phyloP scores from a whole-genome alignment of 2,888 invertebrate genomes.

The Drosophila anceps region DNA sequence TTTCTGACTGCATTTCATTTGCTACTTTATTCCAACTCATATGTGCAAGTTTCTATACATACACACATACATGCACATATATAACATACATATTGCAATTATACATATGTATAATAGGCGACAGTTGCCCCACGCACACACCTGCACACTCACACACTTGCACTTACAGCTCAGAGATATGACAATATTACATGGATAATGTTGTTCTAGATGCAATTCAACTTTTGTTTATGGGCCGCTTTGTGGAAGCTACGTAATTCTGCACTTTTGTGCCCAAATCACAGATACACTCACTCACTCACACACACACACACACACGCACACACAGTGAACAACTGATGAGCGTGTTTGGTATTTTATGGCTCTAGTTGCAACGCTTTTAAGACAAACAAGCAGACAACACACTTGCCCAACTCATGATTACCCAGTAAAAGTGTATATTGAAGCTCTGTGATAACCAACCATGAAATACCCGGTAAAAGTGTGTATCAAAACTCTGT shows the following conservation, averaged over 20 bases:
- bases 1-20: conserved; percentile 50
- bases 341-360: conserved; percentile 55
- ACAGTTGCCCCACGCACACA: conserved; percentile 13
- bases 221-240: conserved; percentile 24
- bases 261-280: conserved; percentile 12
- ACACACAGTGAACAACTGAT: conserved; percentile 34
- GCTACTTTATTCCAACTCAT: conserved; percentile 43
- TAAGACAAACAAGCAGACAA: conserved; percentile 28
- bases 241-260: conserved; percentile 33
- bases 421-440: conserved; percentile 8
- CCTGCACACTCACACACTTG: neutral
- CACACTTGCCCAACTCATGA: neutral
- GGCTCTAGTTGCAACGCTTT: conserved; percentile 41
- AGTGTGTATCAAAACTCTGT: neutral
- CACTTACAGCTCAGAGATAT: conserved; percentile 25
- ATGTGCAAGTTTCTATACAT: conserved; percentile 11
- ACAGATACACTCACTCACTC: conserved; percentile 4
- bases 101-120: conserved; percentile 16
- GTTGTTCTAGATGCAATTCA: conserved; percentile 53
- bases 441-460: neutral
- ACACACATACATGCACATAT: conserved; percentile 16
- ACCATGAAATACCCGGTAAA: neutral
- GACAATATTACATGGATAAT: conserved; percentile 57
- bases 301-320: conserved; percentile 18
- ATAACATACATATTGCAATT: conserved; percentile 13